A percentile compares a stretch with the other conserved stretches of the same genome.
Conservation (phyloP, 2,797 vertebrate species). For the Rhinatrema bivittatum region DNA sequence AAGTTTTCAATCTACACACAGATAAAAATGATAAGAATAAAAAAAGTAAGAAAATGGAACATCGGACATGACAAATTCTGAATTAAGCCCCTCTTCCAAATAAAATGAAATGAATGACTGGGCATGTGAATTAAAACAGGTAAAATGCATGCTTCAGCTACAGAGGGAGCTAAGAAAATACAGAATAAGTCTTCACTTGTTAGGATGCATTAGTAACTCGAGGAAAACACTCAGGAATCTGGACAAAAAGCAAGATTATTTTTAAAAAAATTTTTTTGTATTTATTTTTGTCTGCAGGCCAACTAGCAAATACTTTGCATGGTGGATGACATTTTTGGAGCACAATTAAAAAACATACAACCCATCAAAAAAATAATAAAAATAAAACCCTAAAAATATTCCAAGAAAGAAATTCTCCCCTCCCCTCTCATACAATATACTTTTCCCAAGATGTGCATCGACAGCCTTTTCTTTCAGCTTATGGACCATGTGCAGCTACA, state of each 20-base stretch:
- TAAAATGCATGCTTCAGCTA: conserved; percentile 28
- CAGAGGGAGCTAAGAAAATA: conserved; percentile 30
- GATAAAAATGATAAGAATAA: conserved; percentile 18
- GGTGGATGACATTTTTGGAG: conserved; percentile 5
- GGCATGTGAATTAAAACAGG: conserved; percentile 39
- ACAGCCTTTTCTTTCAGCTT: too few species aligned
- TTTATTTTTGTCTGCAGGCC: conserved; percentile 4
- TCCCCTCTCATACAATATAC: too few species aligned
- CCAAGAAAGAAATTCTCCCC: conserved; percentile 33
- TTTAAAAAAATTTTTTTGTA: too few species aligned
- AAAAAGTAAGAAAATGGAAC: conserved; percentile 18
- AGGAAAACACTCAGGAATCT: conserved; percentile 6
- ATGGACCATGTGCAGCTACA: too few species aligned
- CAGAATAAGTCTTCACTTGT: conserved; percentile 31
- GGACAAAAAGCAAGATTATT: conserved; percentile 3
- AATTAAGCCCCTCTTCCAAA: too few species aligned
- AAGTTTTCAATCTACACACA: too few species aligned
- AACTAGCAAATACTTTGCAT: conserved; percentile 4
- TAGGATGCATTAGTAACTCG: conserved; percentile 10
- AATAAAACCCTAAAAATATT: conserved; percentile 18
- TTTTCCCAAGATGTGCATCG: too few species aligned
- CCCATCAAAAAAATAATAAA: conserved; percentile 20
- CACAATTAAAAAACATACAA: conserved; percentile 2
- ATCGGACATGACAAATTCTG: too few species aligned
- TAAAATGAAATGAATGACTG: conserved; percentile 36